A percentile compares a stretch with the other conserved stretches of the same genome.
These are phyloP conservation scores for Podabrus alpinus DNA, from an alignment of 2,888 invertebrate genomes.

Conservation along the genomic window DNA sequence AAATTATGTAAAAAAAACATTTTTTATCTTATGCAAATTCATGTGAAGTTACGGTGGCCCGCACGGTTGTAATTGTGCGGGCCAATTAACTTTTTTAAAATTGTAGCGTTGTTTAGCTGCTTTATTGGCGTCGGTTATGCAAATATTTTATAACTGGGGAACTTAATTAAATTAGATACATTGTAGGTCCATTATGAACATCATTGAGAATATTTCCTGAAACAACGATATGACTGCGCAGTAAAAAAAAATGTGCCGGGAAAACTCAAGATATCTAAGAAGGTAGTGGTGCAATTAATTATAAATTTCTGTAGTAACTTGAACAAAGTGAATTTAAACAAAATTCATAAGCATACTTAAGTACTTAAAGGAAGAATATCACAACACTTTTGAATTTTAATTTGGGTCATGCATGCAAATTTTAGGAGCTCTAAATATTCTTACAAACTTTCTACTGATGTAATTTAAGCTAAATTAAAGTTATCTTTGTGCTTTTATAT, in stretches of 20 bases:
- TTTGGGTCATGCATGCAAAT: conserved; percentile 29
- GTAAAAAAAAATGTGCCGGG: not conserved
- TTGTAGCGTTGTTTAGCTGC: not conserved
- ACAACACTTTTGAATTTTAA: conserved; percentile 25
- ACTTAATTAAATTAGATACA: not conserved
- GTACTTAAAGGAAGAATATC: conserved; percentile 1
- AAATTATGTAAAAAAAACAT: too few relatives aligned
- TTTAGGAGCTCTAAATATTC: conserved; percentile 27
- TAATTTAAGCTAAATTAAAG: conserved; percentile 23
- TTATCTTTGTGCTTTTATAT: conserved; percentile 14
- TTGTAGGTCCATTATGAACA: not conserved
- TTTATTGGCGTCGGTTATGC: not conserved
- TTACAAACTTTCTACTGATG: conserved; percentile 17
- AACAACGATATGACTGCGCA: not conserved
- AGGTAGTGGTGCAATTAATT: not conserved
- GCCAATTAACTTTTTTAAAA: too few relatives aligned
- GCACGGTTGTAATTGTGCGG: too few relatives aligned
- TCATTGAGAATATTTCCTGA: not conserved
- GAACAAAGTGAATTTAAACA: conserved; percentile 2
- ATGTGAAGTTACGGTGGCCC: too few relatives aligned
- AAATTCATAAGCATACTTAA: conserved; percentile 4
- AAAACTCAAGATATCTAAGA: not conserved
- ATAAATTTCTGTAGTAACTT: not conserved
- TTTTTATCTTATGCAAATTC: too few relatives aligned
- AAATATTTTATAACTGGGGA: not conserved